Base-by-base conservation (phyloP, 2,888 invertebrate genomes). In the Entomobrya multifasciata region DNA sequence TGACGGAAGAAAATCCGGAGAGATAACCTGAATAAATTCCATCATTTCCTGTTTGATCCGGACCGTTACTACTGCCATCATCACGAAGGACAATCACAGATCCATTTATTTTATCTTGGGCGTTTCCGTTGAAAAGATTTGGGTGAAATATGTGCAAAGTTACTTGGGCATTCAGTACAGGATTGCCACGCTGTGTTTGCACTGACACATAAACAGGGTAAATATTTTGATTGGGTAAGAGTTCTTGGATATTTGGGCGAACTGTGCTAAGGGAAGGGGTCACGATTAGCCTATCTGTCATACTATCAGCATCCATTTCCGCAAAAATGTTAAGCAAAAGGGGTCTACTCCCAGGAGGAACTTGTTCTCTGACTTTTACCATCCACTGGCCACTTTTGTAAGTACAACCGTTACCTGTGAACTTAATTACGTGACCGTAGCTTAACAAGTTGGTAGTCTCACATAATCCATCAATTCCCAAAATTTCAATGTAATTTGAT, bases 21-120 rank as follows among this genome's bases (percentile, higher is more conserved):
- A 91, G 22, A 47, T 85, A 88, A 0, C 49, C 87, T 10, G 90
- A 89, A 76, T 91, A 91, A 2, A 90, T 62, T 1, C 91, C 91
- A 55, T 91, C 91, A 49, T 89, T 78, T 62, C 76, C 78, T 0
- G 88, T 89, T n/a, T 85, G 60, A 70, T 91, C 91, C 1, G 90
- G 89, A n/a, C 86, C 87, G 2, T 70, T 44, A 10, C 17, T 25
- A 1, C 36, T 41, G 10, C 90, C 90, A 85, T 91, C 62, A 74
- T 91, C 88, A 4, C 13, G 20, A 6, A 83, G 15, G 0, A 25
- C 15, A 36, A 86, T 74, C 2, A 5, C 36, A 22, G 65, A 11
- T 36, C 17, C 65, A 65, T 17, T 36, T 5, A 8, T 36, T n/a
- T 27, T 20, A n/a, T 49, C 22, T n/a, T 17, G 15, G 15, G n/a